phyloP scores from a whole-genome alignment of 2,888 invertebrate genomes.

The Phorcus lineatus region DNA sequence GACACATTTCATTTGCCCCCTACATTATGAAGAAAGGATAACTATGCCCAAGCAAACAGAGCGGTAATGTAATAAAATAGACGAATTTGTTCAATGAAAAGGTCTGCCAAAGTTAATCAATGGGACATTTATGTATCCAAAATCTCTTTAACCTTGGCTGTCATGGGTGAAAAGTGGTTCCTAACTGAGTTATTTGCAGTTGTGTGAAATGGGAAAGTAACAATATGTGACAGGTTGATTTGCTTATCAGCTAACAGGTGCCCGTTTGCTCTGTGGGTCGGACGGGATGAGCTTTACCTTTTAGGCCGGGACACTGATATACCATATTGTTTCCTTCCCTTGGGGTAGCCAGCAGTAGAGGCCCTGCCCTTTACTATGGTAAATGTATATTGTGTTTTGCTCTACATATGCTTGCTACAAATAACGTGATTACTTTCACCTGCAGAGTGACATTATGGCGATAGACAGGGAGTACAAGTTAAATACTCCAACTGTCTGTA shows the following conservation, averaged over 20 bases:
- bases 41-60: no score
- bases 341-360: neutral
- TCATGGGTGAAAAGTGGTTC: neutral
- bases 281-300: neutral
- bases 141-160: neutral
- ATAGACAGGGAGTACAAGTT: no score
- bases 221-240: neutral
- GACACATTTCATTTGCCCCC: no score
- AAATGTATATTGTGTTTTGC: neutral
- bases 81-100: no score
- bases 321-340: neutral
- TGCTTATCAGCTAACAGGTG: neutral
- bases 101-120: no score
- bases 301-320: neutral
- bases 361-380: neutral
- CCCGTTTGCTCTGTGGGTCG: neutral
- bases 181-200: neutral
- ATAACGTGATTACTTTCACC: slow-evolving; percentile 8
- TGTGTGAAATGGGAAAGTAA: neutral
- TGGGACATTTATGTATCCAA: neutral
- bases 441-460: slow-evolving; percentile 2
- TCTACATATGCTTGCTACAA: slow-evolving; percentile 6
- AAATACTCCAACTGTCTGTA: no score
- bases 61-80: no score
- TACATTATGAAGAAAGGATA: no score